These are phyloP conservation scores for Menidia menidia DNA, from an alignment of 2,797 vertebrate genomes.

Conservation along the genomic window DNA sequence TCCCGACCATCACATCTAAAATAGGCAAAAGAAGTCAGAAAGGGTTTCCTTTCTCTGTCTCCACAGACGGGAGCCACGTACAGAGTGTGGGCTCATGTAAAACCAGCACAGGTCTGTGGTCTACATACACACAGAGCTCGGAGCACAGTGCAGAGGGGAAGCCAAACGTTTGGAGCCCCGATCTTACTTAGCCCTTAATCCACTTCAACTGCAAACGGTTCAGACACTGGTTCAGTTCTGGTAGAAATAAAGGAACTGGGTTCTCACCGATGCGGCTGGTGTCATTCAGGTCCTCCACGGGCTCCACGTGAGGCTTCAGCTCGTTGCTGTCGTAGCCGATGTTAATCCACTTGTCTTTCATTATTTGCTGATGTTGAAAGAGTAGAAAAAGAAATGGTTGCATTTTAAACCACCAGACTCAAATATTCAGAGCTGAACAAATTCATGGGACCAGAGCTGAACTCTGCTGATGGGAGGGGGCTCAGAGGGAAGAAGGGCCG, in stretches of 20 bases:
- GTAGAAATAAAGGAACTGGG: not conserved
- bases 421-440: too few species aligned
- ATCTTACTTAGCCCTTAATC: not conserved
- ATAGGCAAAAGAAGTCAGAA: not conserved
- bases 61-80: too few species aligned
- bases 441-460: too few species aligned
- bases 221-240: not conserved
- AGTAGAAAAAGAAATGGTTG: not conserved
- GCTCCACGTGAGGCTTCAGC: constrained; percentile 89
- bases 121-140: not conserved
- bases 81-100: not conserved
- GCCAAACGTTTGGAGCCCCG: not conserved
- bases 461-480: too few species aligned
- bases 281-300: constrained; percentile 88
- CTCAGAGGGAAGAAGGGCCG: too few species aligned
- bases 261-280: constrained; percentile 83
- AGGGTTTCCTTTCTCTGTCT: not conserved
- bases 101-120: not conserved
- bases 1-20: constrained; percentile 93
- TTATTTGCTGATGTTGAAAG: constrained; percentile 88
- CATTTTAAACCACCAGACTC: too few species aligned
- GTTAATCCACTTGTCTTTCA: constrained; percentile 98
- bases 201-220: not conserved
- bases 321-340: constrained; percentile 88
- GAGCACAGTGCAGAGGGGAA: not conserved